These are phyloP conservation scores for Montipora sp. DNA, from an alignment of 64 coral and sea anemone genomes.

Conservation along the genomic window DNA sequence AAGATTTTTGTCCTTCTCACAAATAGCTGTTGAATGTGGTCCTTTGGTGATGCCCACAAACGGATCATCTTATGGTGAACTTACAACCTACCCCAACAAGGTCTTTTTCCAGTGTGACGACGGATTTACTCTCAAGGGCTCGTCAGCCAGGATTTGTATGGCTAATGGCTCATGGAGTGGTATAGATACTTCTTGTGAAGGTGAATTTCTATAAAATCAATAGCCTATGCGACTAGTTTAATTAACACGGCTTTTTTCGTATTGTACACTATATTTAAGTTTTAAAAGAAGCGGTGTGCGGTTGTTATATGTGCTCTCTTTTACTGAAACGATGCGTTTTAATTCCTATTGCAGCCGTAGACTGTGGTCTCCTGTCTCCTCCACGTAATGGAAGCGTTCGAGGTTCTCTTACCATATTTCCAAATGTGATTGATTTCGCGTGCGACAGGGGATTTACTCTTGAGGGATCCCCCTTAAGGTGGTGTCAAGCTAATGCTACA, in stretches of 20 bases:
- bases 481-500: slow-evolving; percentile 35
- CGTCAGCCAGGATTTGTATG: slow-evolving; percentile 18
- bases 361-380: slow-evolving; percentile 50
- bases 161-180: slow-evolving; percentile 68
- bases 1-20: background rate
- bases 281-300: too few species aligned
- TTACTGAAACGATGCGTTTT: too few species aligned
- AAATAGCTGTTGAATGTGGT: slow-evolving; percentile 55
- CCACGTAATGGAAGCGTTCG: slow-evolving; percentile 46
- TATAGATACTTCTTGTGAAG: slow-evolving; percentile 36
- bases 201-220: background rate
- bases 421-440: slow-evolving; percentile 6
- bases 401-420: slow-evolving; percentile 38
- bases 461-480: slow-evolving; percentile 14
- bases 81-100: slow-evolving; percentile 35
- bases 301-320: too few species aligned
- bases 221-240: too few species aligned
- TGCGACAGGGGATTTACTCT: slow-evolving; percentile 56
- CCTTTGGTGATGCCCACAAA: slow-evolving; percentile 38
- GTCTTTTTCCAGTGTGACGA: slow-evolving; percentile 50
- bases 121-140: slow-evolving; percentile 25
- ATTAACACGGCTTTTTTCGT: too few species aligned
- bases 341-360: slow-evolving; percentile 11
- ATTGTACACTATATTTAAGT: too few species aligned
- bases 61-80: slow-evolving; percentile 19